Percentiles rank a stretch among this genome's conserved stretches.
phyloP scores from a whole-genome alignment of 53 echinoderm and acorn worm genomes.

The Zoroaster sp. region DNA sequence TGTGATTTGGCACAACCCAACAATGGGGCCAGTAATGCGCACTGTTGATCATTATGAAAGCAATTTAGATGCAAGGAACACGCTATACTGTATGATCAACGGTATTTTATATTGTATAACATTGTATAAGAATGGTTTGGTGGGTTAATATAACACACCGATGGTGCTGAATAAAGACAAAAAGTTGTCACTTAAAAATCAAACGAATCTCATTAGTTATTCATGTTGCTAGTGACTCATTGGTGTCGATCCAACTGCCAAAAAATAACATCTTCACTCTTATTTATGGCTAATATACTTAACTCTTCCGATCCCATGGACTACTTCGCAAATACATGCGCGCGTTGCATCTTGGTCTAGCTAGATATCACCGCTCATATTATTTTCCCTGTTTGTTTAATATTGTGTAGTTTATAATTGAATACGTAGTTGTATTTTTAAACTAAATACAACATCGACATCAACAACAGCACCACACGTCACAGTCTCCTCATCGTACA shows the following conservation, averaged over 20 bases:
- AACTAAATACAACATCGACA: no score
- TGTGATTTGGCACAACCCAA: background rate
- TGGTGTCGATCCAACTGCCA: no score
- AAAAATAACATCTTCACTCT: no score
- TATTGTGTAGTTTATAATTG: no score
- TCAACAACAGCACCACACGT: no score
- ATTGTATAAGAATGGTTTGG: background rate
- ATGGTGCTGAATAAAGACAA: conserved; percentile 62
- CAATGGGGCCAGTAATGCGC: background rate
- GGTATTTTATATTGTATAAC: background rate
- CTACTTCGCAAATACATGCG: background rate
- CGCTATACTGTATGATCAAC: background rate
- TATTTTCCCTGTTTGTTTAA: no score
- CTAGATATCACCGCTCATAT: no score
- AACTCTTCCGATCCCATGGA: no score
- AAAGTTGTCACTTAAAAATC: background rate
- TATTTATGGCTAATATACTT: no score
- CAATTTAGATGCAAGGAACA: background rate
- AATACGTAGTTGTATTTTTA: no score
- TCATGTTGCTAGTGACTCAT: background rate
- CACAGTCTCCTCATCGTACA: no score
- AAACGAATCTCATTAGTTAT: background rate
- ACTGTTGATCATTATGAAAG: background rate
- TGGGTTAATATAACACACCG: conserved; percentile 11
- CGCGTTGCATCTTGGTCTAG: background rate